phyloP scores from a whole-genome alignment of 2,113 vertebrate genomes.

The Ciconia stormi region DNA sequence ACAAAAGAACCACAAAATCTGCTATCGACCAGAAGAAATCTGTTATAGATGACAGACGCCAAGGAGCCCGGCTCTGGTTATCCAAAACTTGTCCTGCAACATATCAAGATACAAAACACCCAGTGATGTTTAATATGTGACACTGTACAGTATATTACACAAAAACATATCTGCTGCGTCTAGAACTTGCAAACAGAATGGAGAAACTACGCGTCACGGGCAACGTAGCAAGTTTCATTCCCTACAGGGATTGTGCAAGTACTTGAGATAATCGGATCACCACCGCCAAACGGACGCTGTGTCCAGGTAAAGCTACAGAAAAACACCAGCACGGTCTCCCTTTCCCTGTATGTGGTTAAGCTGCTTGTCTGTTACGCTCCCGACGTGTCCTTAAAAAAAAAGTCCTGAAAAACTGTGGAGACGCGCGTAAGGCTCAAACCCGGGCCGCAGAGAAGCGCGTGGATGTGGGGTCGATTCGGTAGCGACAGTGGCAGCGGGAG shows the following conservation, averaged over 20 bases:
- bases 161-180: rapidly evolving
- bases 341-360: rapidly evolving
- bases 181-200: neutral
- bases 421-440: rapidly evolving
- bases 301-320: neutral
- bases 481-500: neutral
- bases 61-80: slow-evolving; percentile 86
- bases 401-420: rapidly evolving
- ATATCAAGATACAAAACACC: neutral
- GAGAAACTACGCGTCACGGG: neutral
- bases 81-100: slow-evolving; percentile 90
- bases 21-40: slow-evolving; percentile 94
- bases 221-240: neutral
- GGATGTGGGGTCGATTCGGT: rapidly evolving
- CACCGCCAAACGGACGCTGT: rapidly evolving
- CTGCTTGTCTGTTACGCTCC: neutral
- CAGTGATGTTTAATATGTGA: neutral
- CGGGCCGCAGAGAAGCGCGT: neutral
- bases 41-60: slow-evolving; percentile 86
- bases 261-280: rapidly evolving
- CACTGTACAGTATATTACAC: neutral
- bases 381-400: too few species aligned
- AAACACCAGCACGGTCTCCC: rapidly evolving
- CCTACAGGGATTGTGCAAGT: rapidly evolving
- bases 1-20: slow-evolving; percentile 93